phyloP scores from a whole-genome alignment of 2,113 vertebrate genomes.

The Chloebia gouldiae region DNA sequence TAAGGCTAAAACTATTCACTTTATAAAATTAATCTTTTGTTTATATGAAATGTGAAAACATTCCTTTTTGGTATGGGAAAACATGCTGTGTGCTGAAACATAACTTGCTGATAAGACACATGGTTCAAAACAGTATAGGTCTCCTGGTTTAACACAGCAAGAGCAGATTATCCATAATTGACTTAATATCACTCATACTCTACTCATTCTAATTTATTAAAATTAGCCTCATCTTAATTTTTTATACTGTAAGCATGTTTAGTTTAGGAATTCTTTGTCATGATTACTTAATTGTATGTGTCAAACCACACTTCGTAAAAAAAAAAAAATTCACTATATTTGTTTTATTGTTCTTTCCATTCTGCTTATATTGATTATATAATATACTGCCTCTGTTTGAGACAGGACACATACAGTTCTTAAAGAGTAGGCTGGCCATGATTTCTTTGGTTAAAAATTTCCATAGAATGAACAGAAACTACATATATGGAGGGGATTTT shows the following conservation, averaged over 20 bases:
- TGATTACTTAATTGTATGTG: background rate
- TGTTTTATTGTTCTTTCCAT: background rate
- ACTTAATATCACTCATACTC: background rate
- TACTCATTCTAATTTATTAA: background rate
- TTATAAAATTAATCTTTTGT: background rate
- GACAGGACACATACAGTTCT: background rate
- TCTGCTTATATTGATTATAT: background rate
- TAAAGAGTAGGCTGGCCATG: background rate
- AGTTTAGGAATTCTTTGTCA: background rate
- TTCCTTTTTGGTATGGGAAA: background rate
- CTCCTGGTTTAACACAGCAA: background rate
- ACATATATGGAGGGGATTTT: accelerated
- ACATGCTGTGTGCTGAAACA: background rate
- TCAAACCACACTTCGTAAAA: background rate
- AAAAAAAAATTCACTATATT: background rate
- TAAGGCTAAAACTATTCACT: background rate
- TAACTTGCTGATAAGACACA: background rate
- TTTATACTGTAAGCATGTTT: background rate
- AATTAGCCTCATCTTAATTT: background rate
- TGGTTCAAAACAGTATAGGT: background rate
- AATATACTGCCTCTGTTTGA: background rate
- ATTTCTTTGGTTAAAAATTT: background rate
- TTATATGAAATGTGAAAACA: background rate
- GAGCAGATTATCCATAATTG: background rate
- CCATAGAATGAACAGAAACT: background rate